Conservation (phyloP, 2,888 invertebrate species). For the Cordilura impudica region DNA sequence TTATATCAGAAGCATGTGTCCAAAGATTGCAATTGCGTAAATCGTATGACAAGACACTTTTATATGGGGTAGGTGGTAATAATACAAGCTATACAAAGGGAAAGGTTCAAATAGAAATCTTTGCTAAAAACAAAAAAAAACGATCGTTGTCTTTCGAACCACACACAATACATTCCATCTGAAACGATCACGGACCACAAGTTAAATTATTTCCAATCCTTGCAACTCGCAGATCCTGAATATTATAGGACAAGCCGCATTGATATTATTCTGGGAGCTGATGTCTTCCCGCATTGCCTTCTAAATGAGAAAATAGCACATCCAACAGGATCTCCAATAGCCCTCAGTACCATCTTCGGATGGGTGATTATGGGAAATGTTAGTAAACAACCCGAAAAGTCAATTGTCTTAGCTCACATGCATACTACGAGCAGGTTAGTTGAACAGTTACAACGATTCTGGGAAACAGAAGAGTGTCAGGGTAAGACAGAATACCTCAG, state of each 20-base stretch:
- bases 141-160: too few relatives aligned
- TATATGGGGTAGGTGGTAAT: constrained; percentile 42
- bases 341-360: constrained; percentile 47
- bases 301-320: constrained; percentile 22
- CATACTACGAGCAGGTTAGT: too few relatives aligned
- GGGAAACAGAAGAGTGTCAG: constrained; percentile 49
- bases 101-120: constrained; percentile 32
- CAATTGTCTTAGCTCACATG: constrained; percentile 21
- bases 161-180: constrained; percentile 42
- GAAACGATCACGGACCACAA: neutral
- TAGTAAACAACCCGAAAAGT: neutral
- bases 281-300: constrained; percentile 33
- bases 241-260: constrained; percentile 8
- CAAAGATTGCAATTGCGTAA: constrained; percentile 43
- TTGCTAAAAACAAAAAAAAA: too few relatives aligned
- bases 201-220: constrained; percentile 19
- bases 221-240: constrained; percentile 37
- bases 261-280: constrained; percentile 43
- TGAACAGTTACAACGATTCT: constrained; percentile 44
- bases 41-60: constrained; percentile 28
- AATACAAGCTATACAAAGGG: constrained; percentile 26
- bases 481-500: constrained; percentile 2
- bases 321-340: constrained; percentile 48
- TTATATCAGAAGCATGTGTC: constrained; percentile 47
- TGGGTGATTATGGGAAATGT: constrained; percentile 48